Conservation (phyloP, 1,140 invertebrate genomes). For the Sitobion miscanthi region DNA sequence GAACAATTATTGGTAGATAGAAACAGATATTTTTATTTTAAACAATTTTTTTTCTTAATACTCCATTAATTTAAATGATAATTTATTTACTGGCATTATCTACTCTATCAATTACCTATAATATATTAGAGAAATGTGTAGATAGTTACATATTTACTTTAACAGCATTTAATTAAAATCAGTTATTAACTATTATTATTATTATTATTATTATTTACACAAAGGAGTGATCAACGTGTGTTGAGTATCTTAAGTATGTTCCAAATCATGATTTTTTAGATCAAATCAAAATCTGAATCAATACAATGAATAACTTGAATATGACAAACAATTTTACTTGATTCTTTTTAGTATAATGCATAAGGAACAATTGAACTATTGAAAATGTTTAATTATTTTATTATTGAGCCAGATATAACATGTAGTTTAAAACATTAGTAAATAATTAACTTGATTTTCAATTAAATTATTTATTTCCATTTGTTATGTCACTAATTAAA, state of each 20-base stretch:
- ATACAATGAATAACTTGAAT: constrained; percentile 14
- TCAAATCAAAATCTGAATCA: constrained; percentile 32
- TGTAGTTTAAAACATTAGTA: constrained; percentile 12
- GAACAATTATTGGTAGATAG: constrained; percentile 18
- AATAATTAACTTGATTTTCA: neutral
- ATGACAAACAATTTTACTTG: neutral
- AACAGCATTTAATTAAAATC: constrained; percentile 23
- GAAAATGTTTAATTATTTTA: neutral
- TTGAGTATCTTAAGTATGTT: constrained; percentile 1
- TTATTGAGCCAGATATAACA: constrained; percentile 7
- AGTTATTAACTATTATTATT: constrained; percentile 21
- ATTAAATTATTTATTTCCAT: constrained; percentile 27
- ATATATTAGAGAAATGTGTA: neutral
- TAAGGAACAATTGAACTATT: neutral
- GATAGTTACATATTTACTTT: neutral
- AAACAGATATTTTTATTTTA: constrained; percentile 26
- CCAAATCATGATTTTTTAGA: constrained; percentile 17
- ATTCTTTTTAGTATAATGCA: constrained; percentile 6
- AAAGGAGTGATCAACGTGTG: neutral
- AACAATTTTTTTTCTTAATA: constrained; percentile 24
- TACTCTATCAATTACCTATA: neutral
- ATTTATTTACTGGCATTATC: constrained; percentile 32
- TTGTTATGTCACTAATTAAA: constrained; percentile 31
- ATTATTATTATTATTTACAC: constrained; percentile 2
- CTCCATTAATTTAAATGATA: constrained; percentile 20